Evolutionary conservation across 2,888 invertebrate species (phyloP), one percentile per base, ranked within the genome.

Genomic region (Psococerastis gibbosa): DNA sequence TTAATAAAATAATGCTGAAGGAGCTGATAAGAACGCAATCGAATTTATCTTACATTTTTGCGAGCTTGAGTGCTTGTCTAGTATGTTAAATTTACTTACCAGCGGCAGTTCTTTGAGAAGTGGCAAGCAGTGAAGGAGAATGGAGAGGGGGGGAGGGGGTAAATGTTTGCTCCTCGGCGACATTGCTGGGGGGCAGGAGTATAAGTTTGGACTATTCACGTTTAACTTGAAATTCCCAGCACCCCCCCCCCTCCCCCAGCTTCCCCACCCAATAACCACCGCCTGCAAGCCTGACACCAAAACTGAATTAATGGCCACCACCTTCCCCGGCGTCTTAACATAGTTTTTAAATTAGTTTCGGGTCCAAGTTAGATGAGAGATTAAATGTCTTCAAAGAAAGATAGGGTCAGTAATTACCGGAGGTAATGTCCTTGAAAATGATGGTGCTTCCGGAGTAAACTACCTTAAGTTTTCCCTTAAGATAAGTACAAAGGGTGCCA

Each of bases 291-390:
- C 20, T 20, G 22, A 38, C 38, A 38, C 38, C 38, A 20, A 38
- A 38, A 38, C 20, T 38, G 38, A 38, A 38, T 38, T 38, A 38
- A 33, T 33, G 33, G 38, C 22, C 38, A 16, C 27, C 27, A 27
- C 11, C 27, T 27, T 11, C 27, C 27, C 27, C 27, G 6, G 6
- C 6, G 27, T 27, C 27, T 27, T 27, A 27, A 11, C 27, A 27
- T 11, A 9, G 27, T 27, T 27, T 27, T 27, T 27, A 27, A 27
- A 27, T 27, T 9, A 11, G 27, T 27, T 11, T 27, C 8, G 27
- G 27, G 8, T 6, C 27, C 27, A 27, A 27, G 8, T 27, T 27
- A 27, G 11, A 27, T 27, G 6, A 27, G 8, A 27, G 27, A 11
- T 11, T 27, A 9, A 11, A 27, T 27, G 27, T 6, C 8, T 27